Evolutionary conservation across 1,140 invertebrate species (phyloP).

Genomic region (Diplogasteroides magnus): DNA sequence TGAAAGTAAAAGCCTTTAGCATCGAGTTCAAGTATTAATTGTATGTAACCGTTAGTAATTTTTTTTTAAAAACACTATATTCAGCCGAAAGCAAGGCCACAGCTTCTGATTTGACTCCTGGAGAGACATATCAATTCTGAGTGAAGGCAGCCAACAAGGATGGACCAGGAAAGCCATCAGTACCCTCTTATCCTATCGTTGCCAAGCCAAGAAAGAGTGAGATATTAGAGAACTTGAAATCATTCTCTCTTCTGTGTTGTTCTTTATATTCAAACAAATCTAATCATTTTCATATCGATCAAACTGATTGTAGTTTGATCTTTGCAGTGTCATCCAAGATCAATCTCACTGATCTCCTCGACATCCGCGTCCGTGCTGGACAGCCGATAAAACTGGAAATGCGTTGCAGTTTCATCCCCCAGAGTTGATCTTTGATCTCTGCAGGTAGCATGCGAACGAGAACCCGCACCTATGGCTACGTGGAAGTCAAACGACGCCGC

Average conservation of each 20-base stretch:
- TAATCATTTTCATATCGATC: constrained; percentile 65
- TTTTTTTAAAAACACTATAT: too few species aligned
- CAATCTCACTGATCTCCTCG: constrained; percentile 59
- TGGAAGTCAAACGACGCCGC: constrained; percentile 50
- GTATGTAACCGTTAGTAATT: too few species aligned
- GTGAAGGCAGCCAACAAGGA: constrained; percentile 93
- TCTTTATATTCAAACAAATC: neutral
- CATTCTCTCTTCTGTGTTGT: constrained; percentile 58
- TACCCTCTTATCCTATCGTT: constrained; percentile 75
- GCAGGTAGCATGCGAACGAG: constrained; percentile 54
- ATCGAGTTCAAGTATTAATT: too few species aligned
- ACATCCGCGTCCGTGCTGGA: constrained; percentile 80
- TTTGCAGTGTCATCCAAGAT: constrained; percentile 54
- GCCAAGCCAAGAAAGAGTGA: constrained; percentile 66
- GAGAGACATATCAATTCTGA: constrained; percentile 92
- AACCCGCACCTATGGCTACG: constrained; percentile 46
- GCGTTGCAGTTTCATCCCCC: too few species aligned
- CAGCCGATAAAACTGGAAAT: constrained; percentile 70
- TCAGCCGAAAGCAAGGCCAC: constrained; percentile 76
- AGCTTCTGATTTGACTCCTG: constrained; percentile 78
- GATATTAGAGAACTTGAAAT: neutral
- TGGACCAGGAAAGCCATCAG: constrained; percentile 85
- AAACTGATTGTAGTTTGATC: constrained; percentile 67
- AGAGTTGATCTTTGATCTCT: too few species aligned
- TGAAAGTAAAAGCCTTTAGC: neutral